Evolutionary conservation across 2,113 vertebrate species (phyloP), one percentile per base, ranked within the genome.

Genomic region (Xenus cinereus): DNA sequence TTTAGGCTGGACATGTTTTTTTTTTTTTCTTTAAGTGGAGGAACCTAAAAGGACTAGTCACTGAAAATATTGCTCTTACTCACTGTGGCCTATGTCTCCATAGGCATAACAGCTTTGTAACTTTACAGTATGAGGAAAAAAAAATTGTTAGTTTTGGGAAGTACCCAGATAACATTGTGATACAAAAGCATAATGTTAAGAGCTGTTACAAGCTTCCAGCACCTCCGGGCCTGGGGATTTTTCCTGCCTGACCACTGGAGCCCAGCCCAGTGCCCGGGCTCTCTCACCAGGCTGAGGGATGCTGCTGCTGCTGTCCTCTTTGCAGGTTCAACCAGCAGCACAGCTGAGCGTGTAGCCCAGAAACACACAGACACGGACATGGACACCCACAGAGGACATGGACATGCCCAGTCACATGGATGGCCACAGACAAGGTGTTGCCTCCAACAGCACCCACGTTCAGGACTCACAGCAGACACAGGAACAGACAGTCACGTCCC

Each of bases 341-440:
- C 73, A 81, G 30, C 17, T 46, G 18, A 84, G 30, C 14, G 28
- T 1, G 0, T 10, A 51, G 9, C 53, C 64, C 33, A 62, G 63
- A 79, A 9, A 46, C 22, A 56, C 1, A 1, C 10, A 41, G 23
- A 16, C 63, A 72, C 37, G 43, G 20, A 46, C 1, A 1, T 12
- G 46, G 23, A 16, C 63, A 72, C 37, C 28, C 20, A 48, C 18
- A 77, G 37, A 69, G 16, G 5, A 45, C 39, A 76, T 0, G 0
- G 33, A 28, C 30, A 62, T 0, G 11, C 23, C 5, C 0, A 0
- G 32, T 46, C 50, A 59, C 26, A 14, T 7, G n/a, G 12, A 33
- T 0, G 7, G 72, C 10, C 50, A 32, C 26, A 54, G 50, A 45
- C 2, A 17, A 51, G 16, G 24, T 0, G 0, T 12, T 68, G 43